Percentiles rank a stretch among this genome's conserved stretches.
Conservation (phyloP, 1,140 invertebrate genomes). For the Chionoecetes opilio region DNA sequence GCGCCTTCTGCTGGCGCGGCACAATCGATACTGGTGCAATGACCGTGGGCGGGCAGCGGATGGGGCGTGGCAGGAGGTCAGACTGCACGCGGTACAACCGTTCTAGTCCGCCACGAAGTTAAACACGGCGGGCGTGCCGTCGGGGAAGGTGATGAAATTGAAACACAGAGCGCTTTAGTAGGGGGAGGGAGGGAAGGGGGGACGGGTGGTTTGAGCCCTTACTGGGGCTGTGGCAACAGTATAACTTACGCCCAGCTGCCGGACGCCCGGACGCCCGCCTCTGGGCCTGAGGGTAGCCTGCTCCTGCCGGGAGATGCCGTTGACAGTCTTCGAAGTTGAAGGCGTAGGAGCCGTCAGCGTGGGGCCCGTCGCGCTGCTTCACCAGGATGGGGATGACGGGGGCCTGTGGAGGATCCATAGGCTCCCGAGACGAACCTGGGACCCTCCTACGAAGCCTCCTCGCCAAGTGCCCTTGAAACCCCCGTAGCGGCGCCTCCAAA, state of each 20-base stretch:
- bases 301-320: slow-evolving; percentile 64
- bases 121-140: slow-evolving; percentile 51
- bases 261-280: slow-evolving; percentile 4
- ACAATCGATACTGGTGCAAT: slow-evolving; percentile 53
- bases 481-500: too few relatives aligned
- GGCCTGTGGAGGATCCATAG: neutral
- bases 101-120: slow-evolving; percentile 62
- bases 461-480: neutral
- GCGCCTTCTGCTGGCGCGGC: slow-evolving; percentile 56
- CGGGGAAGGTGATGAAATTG: slow-evolving; percentile 62
- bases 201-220: neutral
- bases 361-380: slow-evolving; percentile 54
- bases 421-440: neutral
- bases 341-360: slow-evolving; percentile 51
- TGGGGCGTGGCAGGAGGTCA: slow-evolving; percentile 60
- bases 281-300: slow-evolving; percentile 33
- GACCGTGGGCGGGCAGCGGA: slow-evolving; percentile 64
- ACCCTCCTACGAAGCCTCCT: neutral
- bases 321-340: slow-evolving; percentile 64
- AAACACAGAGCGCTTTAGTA: neutral
- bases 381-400: slow-evolving; percentile 58
- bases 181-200: neutral
- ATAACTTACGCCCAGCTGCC: slow-evolving; percentile 63
- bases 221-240: neutral
- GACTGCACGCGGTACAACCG: slow-evolving; percentile 63